Percentiles rank a stretch among this genome's conserved stretches.
These are phyloP conservation scores for Dendrocincla tyrannina DNA, from an alignment of 2,797 vertebrate species.

Conservation along the genomic window DNA sequence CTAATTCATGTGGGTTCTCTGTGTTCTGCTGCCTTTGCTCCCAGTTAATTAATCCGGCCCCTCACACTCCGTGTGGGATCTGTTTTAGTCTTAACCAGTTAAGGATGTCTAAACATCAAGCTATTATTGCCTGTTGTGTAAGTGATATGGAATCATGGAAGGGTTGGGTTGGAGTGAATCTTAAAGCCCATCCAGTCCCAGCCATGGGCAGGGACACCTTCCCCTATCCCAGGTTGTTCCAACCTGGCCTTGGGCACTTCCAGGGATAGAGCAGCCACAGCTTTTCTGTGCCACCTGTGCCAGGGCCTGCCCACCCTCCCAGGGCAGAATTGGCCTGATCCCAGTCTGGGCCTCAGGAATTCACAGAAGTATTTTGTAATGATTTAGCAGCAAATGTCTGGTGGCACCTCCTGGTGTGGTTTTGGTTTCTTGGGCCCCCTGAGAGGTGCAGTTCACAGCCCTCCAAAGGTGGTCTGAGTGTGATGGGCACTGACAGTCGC, in stretches of 20 bases:
- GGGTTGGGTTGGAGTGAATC: neutral
- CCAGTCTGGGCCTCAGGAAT: neutral
- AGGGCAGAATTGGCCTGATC: neutral
- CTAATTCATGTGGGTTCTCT: neutral
- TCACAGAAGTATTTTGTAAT: rapidly evolving
- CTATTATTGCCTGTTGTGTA: rapidly evolving
- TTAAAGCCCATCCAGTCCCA: neutral
- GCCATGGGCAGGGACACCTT: neutral
- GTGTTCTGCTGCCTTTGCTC: neutral
- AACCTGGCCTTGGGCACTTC: neutral
- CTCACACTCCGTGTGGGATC: neutral
- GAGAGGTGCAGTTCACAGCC: neutral
- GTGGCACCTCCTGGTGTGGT: too few species aligned
- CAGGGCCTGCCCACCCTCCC: neutral
- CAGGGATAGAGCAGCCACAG: neutral
- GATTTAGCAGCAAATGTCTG: neutral
- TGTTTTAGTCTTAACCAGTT: neutral
- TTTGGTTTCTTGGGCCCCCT: neutral
- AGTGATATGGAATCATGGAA: neutral
- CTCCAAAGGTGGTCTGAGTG: rapidly evolving
- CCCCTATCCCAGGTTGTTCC: rapidly evolving
- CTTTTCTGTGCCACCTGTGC: neutral
- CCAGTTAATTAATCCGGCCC: neutral
- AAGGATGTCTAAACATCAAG: neutral
- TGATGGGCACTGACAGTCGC: neutral